Base-by-base conservation (phyloP, 2,797 vertebrate species). In the Jordanella pulchra region DNA sequence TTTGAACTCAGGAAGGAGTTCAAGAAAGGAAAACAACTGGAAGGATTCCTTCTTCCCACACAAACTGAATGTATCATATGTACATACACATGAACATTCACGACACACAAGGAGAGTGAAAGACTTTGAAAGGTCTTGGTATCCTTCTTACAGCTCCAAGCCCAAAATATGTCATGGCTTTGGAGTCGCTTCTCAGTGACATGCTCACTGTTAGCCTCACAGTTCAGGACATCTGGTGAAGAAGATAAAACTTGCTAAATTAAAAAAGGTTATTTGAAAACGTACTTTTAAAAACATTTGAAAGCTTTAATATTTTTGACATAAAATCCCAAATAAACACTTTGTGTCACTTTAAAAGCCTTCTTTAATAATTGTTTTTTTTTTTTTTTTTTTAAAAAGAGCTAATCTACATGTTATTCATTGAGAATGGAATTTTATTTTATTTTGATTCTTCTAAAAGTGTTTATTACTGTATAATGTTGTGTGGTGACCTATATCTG, bases 101-200 rank as follows among this genome's bases (percentile, higher is more conserved):
- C 72, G 63, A 80, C 39, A 61, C 39, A 61, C 58, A 73, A 65
- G 44, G 17, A 55, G 63, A 72, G 83, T 79, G 47, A 53, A 79
- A 47, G 60, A 44, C 32, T 76, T 89, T 88, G 86, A 84, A 89
- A 77, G 74, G 72, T 63, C 74, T 86, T 92, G 88, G 89, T 89
- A 83, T 83, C 84, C 77, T 83, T 51, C 67, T 53, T 67, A 71
- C 83, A 80, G 79, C 85, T 86, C 77, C 18, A 66, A 91, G 87
- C 87, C 89, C 86, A 90, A 86, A 88, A 88, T 91, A 88, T 89
- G 90, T 90, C 90, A 90, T 86, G 79, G 89, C 84, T 90, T 84
- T 85, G 76, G 89, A 89, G 80, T 85, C 86, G 80, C 84, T 72
- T 87, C 89, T 89, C 83, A 76, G 81, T 86, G 84, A 80, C 75